Evolutionary conservation across 2,888 invertebrate species (phyloP).

Genomic region (Listrodromus nycthemerus): DNA sequence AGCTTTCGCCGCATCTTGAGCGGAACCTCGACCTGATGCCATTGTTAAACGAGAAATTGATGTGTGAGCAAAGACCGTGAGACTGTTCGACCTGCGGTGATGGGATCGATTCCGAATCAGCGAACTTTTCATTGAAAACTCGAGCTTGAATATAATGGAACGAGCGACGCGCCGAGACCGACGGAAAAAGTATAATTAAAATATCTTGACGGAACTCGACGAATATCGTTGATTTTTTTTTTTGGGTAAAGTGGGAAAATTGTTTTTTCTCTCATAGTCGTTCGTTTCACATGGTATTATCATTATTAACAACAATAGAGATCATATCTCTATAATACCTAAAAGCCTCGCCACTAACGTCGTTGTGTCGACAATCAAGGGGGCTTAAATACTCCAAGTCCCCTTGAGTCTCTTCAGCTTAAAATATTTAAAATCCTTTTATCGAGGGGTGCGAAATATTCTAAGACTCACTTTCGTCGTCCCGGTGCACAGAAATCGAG

Average conservation of each 20-base stretch:
- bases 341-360: too few species aligned
- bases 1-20: slow-evolving; percentile 48
- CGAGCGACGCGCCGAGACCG: neutral
- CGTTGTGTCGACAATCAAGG: too few species aligned
- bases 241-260: neutral
- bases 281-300: too few species aligned
- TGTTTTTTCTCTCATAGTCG: neutral
- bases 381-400: too few species aligned
- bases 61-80: slow-evolving; percentile 50
- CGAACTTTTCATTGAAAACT: slow-evolving; percentile 44
- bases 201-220: neutral
- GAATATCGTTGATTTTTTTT: neutral
- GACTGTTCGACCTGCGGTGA: slow-evolving; percentile 15
- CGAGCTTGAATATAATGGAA: slow-evolving; percentile 5
- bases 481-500: too few species aligned
- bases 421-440: too few species aligned
- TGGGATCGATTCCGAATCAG: slow-evolving; percentile 58
- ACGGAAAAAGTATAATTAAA: neutral
- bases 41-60: slow-evolving; percentile 64
- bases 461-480: too few species aligned
- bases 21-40: slow-evolving; percentile 61
- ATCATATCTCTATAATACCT: too few species aligned
- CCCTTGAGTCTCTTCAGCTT: too few species aligned
- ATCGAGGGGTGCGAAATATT: too few species aligned
- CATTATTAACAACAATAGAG: too few species aligned